phyloP scores from a whole-genome alignment of 2,888 invertebrate genomes.

The Silvanus unidentatus region DNA sequence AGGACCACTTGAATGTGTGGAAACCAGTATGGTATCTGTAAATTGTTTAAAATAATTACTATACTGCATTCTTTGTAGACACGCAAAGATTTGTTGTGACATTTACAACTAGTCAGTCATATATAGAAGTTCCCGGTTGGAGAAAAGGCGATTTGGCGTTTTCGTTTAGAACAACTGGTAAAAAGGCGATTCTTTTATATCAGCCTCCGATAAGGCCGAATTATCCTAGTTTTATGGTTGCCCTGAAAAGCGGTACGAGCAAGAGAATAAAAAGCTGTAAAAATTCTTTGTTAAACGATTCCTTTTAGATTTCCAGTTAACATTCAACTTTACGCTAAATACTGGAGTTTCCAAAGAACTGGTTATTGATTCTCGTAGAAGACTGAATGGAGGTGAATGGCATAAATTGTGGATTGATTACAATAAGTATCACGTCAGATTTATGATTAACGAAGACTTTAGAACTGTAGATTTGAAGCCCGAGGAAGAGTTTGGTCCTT shows the following conservation, averaged over 20 bases:
- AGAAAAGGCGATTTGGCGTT: conserved; percentile 87
- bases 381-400: conserved; percentile 90
- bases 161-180: conserved; percentile 87
- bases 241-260: conserved; percentile 67
- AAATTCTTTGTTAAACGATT: not conserved
- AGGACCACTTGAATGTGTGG: conserved; percentile 88
- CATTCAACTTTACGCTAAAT: conserved; percentile 84
- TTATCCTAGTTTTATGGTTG: conserved; percentile 89
- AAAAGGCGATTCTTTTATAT: conserved; percentile 81
- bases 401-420: conserved; percentile 95
- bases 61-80: conserved; percentile 54
- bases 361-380: conserved; percentile 64
- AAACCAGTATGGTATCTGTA: conserved; percentile 68
- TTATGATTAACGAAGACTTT: conserved; percentile 86
- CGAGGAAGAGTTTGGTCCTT: conserved; percentile 86
- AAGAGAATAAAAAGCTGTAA: not conserved
- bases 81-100: conserved; percentile 90
- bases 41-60: not conserved
- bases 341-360: conserved; percentile 76
- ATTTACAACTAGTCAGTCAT: conserved; percentile 87
- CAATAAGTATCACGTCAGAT: conserved; percentile 86
- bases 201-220: conserved; percentile 85
- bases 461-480: conserved; percentile 79
- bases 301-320: conserved; percentile 69
- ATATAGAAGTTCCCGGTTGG: conserved; percentile 91